Evolutionary conservation across 2,797 vertebrate genomes (phyloP), one percentile per base, ranked within the genome.

Genomic region (Acrossocheilus fasciatus): DNA sequence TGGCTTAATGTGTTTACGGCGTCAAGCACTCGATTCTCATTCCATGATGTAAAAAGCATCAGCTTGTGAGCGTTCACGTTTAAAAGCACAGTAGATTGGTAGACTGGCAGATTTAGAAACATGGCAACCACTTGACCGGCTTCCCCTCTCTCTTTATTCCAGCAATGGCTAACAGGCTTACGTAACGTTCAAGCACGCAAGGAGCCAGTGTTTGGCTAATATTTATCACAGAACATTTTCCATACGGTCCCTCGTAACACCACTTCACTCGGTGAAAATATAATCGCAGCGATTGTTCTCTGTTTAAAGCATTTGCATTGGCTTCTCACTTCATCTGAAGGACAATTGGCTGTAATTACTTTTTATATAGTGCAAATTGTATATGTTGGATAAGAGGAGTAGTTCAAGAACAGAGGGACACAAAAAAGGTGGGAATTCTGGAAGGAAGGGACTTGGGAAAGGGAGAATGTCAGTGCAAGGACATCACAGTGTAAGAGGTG

Each of bases 21-120:
- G 20, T 73, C 26, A 50, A 74, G 69, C 78, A n/a, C 70, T 75
- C 52, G 2, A 66, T 69, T 84, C 12, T 84, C 41, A 45, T 62
- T 64, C 36, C 36, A n/a, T 72, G 75, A 78, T 47, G 78, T 89
- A 80, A 87, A 89, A 82, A 81, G 72, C 78, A 57, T 82, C 81
- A 70, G 72, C 66, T 75, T 74, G 50, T 39, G 70, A 62, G 64
- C 59, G 47, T 30, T 81, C 41, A 45, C 39, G 20, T 47, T 50
- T 82, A 62, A 69, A 81, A 85, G 79, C 77, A 41, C 66, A 54
- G 77, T 47, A 75, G 88, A 36, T 86, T 86, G 85, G 85, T 84
- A 54, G 77, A 89, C 72, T 87, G 68, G 85, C 76, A 72, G 85
- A 81, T 89, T 89, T 89, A 89, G 82, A 87, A 85, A 87, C 88